Evolutionary conservation across 2,888 invertebrate species (phyloP).

Genomic region (Mesorhabditis spiculigera): DNA sequence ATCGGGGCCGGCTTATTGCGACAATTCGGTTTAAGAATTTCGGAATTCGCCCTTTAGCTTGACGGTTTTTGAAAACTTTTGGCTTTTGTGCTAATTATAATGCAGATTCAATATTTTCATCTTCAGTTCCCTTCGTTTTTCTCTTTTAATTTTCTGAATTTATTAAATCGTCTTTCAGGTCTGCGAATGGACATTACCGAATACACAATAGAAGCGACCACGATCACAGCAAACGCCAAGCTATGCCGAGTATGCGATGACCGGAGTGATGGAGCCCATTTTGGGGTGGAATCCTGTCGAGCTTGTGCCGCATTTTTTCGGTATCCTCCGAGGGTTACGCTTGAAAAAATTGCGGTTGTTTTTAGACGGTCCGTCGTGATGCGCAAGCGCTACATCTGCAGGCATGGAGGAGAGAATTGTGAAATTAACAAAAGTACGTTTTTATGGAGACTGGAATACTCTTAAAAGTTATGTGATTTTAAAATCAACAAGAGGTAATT

Average conservation of each 20-base stretch:
- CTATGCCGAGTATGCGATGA: constrained; percentile 25
- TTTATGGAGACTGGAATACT: too few relatives aligned
- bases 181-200: not conserved
- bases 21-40: too few relatives aligned
- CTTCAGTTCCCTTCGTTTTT: too few relatives aligned
- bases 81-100: too few relatives aligned
- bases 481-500: too few relatives aligned
- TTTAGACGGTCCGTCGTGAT: not conserved
- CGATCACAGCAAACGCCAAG: not conserved
- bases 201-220: not conserved
- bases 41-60: too few relatives aligned
- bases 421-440: not conserved
- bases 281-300: constrained; percentile 27
- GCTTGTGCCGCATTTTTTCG: constrained; percentile 27
- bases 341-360: not conserved
- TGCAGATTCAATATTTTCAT: too few relatives aligned
- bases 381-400: not conserved
- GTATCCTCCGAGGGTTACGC: not conserved
- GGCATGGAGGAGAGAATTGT: not conserved
- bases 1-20: too few relatives aligned
- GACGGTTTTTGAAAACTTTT: too few relatives aligned
- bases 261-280: constrained; percentile 26
- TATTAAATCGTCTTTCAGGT: too few relatives aligned
- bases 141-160: too few relatives aligned
- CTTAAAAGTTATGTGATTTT: too few relatives aligned